These are phyloP conservation scores for Syndactyla subalaris DNA, from an alignment of 2,797 vertebrate species.

Conservation along the genomic window DNA sequence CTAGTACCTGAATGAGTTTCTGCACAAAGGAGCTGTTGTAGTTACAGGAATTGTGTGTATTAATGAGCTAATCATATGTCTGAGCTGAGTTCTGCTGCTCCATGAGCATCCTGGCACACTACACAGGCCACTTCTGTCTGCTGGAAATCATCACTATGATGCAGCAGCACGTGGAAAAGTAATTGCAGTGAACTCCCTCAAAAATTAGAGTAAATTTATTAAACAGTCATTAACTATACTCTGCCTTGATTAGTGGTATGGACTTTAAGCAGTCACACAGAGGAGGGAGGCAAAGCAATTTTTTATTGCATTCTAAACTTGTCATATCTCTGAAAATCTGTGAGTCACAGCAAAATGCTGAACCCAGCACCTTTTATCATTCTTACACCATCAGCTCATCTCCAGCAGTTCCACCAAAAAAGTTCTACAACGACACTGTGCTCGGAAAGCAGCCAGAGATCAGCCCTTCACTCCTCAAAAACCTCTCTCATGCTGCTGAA, in stretches of 20 bases:
- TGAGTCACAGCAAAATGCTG: conserved; percentile 15
- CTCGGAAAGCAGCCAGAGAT: background rate
- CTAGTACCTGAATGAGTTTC: background rate
- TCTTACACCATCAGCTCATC: background rate
- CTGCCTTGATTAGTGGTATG: background rate
- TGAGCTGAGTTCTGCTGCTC: background rate
- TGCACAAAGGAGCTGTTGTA: background rate
- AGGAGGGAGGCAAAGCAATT: background rate
- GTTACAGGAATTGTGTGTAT: background rate
- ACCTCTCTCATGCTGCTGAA: background rate
- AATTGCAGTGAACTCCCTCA: background rate
- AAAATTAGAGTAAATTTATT: conserved; percentile 50
- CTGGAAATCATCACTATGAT: background rate
- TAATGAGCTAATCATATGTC: background rate
- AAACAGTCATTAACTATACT: conserved; percentile 27
- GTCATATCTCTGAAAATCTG: background rate
- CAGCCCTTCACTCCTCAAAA: background rate
- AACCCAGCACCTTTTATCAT: background rate
- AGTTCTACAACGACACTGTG: background rate
- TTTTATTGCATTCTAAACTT: background rate
- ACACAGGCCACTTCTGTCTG: background rate
- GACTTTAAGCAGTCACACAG: background rate
- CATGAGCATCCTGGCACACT: background rate
- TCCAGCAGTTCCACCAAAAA: background rate
- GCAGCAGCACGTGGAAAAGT: background rate